Conservation (phyloP, 2,797 vertebrate species). For the Pseudochirops corinnae region DNA sequence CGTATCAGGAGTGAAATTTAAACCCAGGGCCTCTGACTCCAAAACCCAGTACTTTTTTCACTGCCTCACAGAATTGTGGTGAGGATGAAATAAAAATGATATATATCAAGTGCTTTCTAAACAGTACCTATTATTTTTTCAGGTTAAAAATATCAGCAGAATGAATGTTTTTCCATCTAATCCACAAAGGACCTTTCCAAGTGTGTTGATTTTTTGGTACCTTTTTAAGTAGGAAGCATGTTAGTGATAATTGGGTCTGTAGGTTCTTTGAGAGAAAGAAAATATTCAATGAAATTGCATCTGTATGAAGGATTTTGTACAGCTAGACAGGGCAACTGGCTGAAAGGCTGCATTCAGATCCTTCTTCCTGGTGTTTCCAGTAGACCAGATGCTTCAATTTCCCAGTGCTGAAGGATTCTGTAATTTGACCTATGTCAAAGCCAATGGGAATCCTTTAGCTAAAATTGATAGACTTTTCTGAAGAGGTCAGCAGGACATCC, state of each 20-base stretch:
- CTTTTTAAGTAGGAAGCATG: neutral
- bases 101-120: neutral
- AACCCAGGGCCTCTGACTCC: neutral
- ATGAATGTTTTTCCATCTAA: neutral
- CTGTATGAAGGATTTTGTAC: neutral
- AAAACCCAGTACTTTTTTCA: neutral
- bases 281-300: conserved; percentile 2
- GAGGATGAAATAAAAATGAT: neutral
- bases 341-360: neutral
- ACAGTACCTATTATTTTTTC: neutral
- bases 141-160: neutral
- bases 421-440: neutral
- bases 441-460: neutral
- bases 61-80: neutral
- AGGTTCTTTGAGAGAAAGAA: conserved; percentile 17
- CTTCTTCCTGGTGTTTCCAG: neutral
- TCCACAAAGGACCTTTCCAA: neutral
- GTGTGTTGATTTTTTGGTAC: neutral
- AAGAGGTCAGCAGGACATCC: neutral
- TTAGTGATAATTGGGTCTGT: neutral
- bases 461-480: neutral
- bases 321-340: neutral
- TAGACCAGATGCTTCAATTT: neutral
- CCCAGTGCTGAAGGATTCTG: neutral
- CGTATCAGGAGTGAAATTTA: neutral